Base-by-base conservation (phyloP, 2,113 vertebrate species). In the Microcebus ravelobensis region DNA sequence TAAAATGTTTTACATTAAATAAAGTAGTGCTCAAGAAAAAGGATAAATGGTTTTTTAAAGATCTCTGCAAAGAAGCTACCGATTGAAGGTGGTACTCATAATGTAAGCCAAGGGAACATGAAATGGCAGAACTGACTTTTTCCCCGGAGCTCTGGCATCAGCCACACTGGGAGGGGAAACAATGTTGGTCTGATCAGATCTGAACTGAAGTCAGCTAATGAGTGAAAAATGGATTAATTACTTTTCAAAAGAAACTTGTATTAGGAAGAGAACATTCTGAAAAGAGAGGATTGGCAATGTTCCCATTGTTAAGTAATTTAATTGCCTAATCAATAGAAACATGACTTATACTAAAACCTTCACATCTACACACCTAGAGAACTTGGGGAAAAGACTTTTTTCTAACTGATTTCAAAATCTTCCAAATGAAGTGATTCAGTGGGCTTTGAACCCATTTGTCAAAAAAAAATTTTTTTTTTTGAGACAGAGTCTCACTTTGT, bases 1-100 rank as follows among this genome's bases (percentile, higher is more conserved):
- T 89, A 55, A 25, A 74, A 79, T 57, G 59, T 21, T 59, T 48
- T 50, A 21, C 93, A 95, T 96, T 81, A 81, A 85, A 91, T 76
- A 96, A 89, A 88, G 8, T 63, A 55, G 81, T 73, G 14, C 29
- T 83, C 27, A 34, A 61, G 81, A 81, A 87, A 61, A 50, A 25
- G 34, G 50, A 42, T 18, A 92, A 89, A 65, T 68, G 3, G 4
- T 3, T 42, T 90, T 90, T 95, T 29, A 65, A 73, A 89, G 70
- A 89, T 74, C 87, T 65, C 61, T 81, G 34, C 71, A 92, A 90
- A 59, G 50, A 45, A 68, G 74, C 55, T 90, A 65, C 4, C 55
- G 59, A 50, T 55, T 81, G 81, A 95, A 87, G 65, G 48, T 36
- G 52, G 63, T 55, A 34, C 27, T 65, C 45, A 76, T 25, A 36